Percentiles rank a stretch among this genome's conserved stretches.
phyloP scores from a whole-genome alignment of 2,888 invertebrate species.

The Megaustenia siamemsis region DNA sequence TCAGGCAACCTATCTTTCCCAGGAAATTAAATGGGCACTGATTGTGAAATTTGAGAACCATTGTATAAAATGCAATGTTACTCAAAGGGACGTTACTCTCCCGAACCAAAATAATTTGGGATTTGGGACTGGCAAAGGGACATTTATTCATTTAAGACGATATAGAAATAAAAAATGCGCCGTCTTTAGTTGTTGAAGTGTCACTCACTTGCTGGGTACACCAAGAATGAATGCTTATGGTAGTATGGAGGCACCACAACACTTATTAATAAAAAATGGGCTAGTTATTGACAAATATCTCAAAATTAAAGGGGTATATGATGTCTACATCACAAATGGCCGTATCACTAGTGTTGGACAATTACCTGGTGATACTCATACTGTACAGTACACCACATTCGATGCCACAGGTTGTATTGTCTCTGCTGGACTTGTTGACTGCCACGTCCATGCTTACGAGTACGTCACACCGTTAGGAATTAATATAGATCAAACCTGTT shows the following conservation, averaged over 20 bases:
- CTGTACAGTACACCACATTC: conserved; percentile 24
- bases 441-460: conserved; percentile 75
- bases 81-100: no score
- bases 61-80: no score
- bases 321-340: conserved; percentile 65
- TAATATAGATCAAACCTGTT: conserved; percentile 70
- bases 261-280: conserved; percentile 66
- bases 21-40: no score
- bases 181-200: no score
- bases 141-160: no score
- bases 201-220: no score
- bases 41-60: no score
- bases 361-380: background rate
- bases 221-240: background rate
- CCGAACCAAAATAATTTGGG: no score
- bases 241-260: conserved; percentile 2
- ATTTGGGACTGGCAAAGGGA: no score
- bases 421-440: conserved; percentile 75
- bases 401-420: conserved; percentile 72
- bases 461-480: conserved; percentile 74
- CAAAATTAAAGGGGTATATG: conserved; percentile 60
- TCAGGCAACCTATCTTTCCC: no score
- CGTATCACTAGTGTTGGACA: conserved; percentile 43
- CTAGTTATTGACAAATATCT: conserved; percentile 72
- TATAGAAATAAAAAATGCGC: no score